Percentiles rank a stretch among this genome's conserved stretches.
Conservation (phyloP, 1,140 invertebrate genomes). For the Apis laboriosa region DNA sequence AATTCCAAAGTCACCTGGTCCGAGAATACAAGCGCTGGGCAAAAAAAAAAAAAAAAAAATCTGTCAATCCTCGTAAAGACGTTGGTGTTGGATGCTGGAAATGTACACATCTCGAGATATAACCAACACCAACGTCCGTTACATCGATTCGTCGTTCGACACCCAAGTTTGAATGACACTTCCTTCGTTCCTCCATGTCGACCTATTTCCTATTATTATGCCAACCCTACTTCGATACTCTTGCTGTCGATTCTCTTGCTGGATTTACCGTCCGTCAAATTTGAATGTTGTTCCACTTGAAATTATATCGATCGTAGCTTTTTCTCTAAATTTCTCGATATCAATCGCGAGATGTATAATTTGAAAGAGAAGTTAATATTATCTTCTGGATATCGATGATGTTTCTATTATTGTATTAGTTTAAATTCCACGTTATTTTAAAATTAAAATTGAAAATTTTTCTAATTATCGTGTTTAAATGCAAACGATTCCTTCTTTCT, state of each 20-base stretch:
- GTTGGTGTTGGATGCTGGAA: not conserved
- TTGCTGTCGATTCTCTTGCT: not conserved
- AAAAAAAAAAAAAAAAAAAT: slow-evolving; percentile 25
- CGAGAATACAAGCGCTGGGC: slow-evolving; percentile 35
- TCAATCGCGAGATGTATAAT: no score
- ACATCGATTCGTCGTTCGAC: slow-evolving; percentile 43
- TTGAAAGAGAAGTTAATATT: no score
- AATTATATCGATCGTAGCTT: not conserved
- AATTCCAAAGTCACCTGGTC: slow-evolving; percentile 19
- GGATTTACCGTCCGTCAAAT: not conserved
- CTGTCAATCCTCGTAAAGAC: slow-evolving; percentile 49
- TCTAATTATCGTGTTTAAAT: no score
- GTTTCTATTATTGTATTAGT: no score
- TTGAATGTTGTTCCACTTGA: not conserved
- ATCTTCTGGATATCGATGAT: no score
- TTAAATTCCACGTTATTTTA: no score
- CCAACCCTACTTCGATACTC: not conserved
- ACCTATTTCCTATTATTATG: slow-evolving; percentile 61
- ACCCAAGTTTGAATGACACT: slow-evolving; percentile 51
- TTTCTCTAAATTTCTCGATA: not conserved
- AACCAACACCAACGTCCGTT: slow-evolving; percentile 24
- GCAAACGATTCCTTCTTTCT: no score
- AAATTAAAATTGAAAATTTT: no score
- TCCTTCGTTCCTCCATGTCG: slow-evolving; percentile 45
- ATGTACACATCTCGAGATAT: slow-evolving; percentile 8